Evolutionary conservation across 2,797 vertebrate genomes (phyloP).

Genomic region (Acipenser oxyrinchus): DNA sequence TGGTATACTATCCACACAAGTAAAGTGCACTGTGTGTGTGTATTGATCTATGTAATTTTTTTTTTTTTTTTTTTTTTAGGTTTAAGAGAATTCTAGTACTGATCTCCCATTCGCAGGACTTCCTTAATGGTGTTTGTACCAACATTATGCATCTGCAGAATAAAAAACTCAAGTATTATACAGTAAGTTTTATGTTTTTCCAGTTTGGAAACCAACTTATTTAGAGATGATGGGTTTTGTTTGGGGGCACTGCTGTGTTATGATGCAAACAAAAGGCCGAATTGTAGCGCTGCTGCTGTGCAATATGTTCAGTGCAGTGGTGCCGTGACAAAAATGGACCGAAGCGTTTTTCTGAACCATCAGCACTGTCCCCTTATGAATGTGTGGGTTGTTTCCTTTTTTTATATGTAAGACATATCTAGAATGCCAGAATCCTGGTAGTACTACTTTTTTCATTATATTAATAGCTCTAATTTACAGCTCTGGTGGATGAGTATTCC

Average conservation of each 20-base stretch:
- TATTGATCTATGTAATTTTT: too few species aligned
- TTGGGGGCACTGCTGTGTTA: slow-evolving; percentile 29
- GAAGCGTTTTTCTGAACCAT: slow-evolving; percentile 59
- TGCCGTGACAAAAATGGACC: slow-evolving; percentile 55
- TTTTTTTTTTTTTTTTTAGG: slow-evolving; percentile 45
- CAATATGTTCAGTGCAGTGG: slow-evolving; percentile 37
- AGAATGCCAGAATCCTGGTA: too few species aligned
- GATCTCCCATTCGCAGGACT: slow-evolving; percentile 96
- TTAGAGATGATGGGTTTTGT: too few species aligned
- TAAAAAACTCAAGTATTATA: slow-evolving; percentile 91
- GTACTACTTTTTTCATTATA: too few species aligned
- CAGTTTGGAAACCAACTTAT: too few species aligned
- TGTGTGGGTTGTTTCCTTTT: too few species aligned
- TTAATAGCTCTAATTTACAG: too few species aligned
- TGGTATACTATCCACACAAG: background rate
- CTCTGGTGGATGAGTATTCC: too few species aligned
- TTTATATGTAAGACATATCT: too few species aligned
- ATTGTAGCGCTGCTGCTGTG: slow-evolving; percentile 49
- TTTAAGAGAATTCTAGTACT: slow-evolving; percentile 95
- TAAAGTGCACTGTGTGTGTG: too few species aligned
- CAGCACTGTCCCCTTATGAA: background rate
- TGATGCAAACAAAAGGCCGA: slow-evolving; percentile 76
- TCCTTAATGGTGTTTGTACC: slow-evolving; percentile 92
- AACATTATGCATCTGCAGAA: slow-evolving; percentile 96
- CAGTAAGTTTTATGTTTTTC: slow-evolving; percentile 56